A percentile compares a stretch with the other conserved stretches of the same genome.
phyloP scores from a whole-genome alignment of 2,113 vertebrate genomes.

The Apus apus region DNA sequence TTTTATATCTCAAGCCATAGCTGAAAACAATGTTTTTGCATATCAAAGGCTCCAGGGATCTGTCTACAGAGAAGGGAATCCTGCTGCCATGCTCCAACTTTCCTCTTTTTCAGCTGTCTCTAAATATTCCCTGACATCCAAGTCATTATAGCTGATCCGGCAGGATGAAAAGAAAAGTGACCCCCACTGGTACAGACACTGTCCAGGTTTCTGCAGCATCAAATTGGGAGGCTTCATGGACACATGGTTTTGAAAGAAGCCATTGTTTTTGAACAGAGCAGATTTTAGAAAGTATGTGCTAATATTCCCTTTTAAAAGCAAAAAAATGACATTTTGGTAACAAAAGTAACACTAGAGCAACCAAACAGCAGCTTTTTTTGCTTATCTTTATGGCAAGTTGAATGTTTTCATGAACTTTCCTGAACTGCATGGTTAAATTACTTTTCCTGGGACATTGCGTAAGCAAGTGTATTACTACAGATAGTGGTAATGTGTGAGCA shows the following conservation, averaged over 20 bases:
- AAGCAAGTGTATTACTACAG: neutral
- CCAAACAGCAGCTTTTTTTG: neutral
- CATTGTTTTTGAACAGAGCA: constrained; percentile 57
- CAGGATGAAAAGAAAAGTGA: constrained; percentile 73
- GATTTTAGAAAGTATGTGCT: neutral
- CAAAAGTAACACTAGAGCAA: neutral
- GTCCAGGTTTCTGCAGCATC: constrained; percentile 64
- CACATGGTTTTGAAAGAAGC: constrained; percentile 68
- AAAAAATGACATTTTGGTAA: neutral
- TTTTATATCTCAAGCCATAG: constrained; percentile 65
- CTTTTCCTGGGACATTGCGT: constrained; percentile 20
- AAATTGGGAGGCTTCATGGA: constrained; percentile 60
- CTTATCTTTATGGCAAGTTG: neutral
- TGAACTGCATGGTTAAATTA: neutral
- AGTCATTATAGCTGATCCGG: constrained; percentile 68
- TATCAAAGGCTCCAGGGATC: constrained; percentile 75
- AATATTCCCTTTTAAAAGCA: neutral
- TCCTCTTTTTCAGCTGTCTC: constrained; percentile 54
- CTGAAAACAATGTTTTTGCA: constrained; percentile 72
- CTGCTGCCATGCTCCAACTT: constrained; percentile 57
- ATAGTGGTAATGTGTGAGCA: neutral
- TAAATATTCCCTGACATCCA: constrained; percentile 57
- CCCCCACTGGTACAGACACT: constrained; percentile 58
- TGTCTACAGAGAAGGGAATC: constrained; percentile 73
- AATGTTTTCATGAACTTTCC: constrained; percentile 1